These are phyloP conservation scores for Epistrophella euchroma DNA, from an alignment of 2,888 invertebrate genomes.

Conservation along the genomic window DNA sequence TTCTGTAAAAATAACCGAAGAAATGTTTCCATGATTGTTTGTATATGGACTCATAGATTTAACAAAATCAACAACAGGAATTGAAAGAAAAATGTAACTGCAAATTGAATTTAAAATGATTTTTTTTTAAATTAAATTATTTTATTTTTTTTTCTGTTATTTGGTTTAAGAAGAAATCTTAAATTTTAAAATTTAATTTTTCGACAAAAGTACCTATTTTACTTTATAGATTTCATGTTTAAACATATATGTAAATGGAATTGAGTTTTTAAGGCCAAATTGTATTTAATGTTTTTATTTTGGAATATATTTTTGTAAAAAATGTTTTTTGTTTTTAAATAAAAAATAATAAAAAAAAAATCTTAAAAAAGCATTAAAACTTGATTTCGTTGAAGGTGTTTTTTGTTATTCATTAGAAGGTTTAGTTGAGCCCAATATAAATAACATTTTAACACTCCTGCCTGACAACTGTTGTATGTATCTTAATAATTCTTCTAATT, in stretches of 20 bases:
- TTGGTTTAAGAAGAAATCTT: not conserved
- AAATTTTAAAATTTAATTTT: not conserved
- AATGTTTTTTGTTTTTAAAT: no score
- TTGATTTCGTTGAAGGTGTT: not conserved
- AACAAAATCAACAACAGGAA: not conserved
- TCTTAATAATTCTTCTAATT: no score
- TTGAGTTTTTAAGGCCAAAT: not conserved
- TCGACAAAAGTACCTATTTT: not conserved
- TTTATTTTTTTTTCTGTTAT: not conserved
- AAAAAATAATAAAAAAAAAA: no score
- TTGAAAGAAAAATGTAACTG: slow-evolving; percentile 20
- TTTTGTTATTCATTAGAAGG: not conserved
- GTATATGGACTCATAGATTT: not conserved
- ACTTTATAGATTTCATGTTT: not conserved
- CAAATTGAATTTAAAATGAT: slow-evolving; percentile 27
- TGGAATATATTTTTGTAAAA: no score
- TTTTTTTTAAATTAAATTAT: not conserved
- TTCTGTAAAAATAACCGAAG: not conserved
- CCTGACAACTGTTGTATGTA: no score
- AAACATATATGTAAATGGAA: not conserved
- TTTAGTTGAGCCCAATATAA: no score
- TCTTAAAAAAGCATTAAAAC: no score
- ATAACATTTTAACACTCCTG: no score
- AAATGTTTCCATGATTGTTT: not conserved
- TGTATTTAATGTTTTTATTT: no score